Evolutionary conservation across 2,113 vertebrate genomes (phyloP), one percentile per base, ranked within the genome.

Genomic region (Heliornis fulica): DNA sequence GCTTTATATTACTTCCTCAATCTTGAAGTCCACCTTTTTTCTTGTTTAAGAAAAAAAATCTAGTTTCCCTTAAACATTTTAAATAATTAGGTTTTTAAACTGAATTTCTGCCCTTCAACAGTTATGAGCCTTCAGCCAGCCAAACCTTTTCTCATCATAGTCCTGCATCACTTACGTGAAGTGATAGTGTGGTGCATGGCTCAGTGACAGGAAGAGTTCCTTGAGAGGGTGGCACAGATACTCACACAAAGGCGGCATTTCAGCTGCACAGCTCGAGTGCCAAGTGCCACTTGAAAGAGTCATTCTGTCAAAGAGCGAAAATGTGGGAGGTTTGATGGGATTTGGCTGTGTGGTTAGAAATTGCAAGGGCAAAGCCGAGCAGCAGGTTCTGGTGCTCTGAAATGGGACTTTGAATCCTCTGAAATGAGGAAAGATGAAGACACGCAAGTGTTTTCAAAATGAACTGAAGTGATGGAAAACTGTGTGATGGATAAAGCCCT

Each of bases 221-320:
- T 63, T 53, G 90, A 54, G 68, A 45, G 45, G 50, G 15, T 77
- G 29, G 45, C 50, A 57, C 22, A 41, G 79, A 48, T 57, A 11
- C 4, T 72, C 50, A 77, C 63, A 79, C 76, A 85, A 72, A 88
- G 88, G 31, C 79, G 69, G 28, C 72, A 34, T 80, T 93, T 94
- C 75, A 95, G 66, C 71, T 85, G 31, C 46, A 14, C 66, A 32
- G 66, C 63, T 77, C 69, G 70, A 36, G 85, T 93, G 71, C 90
- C 83, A 93, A 72, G 76, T 76, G 74, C 75, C 66, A 57, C 88
- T 95, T 92, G 50, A 93, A 94, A 95, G 92, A 93, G 29, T 56
- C 50, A 14, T 90, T 94, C 86, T 93, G 41, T 88, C 71, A n/a
- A 26, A 84, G 85, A 80, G 75, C 61, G 75, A 84, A 78, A 81